Evolutionary conservation across 2,797 vertebrate genomes (phyloP).

Genomic region (Thalassophryne amazonica): DNA sequence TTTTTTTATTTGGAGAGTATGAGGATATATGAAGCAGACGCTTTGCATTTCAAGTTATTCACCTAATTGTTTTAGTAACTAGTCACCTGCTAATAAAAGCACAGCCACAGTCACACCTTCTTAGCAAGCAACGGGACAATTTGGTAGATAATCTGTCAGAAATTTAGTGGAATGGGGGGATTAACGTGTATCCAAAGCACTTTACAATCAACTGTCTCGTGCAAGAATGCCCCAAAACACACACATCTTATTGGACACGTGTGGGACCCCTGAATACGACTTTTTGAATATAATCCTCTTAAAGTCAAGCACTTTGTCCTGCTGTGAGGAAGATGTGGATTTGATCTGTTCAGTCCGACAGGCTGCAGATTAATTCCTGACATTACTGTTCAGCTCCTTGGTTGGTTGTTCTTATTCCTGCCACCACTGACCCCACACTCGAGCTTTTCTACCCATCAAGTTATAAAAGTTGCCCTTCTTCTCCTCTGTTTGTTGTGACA

Average conservation of each 20-base stretch:
- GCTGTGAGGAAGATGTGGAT: conserved; percentile 26
- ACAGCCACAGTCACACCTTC: conserved; percentile 2
- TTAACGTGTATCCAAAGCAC: conserved; percentile 21
- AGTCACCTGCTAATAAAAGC: conserved; percentile 11
- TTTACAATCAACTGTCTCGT: conserved; percentile 12
- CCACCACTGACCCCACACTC: conserved; percentile 16
- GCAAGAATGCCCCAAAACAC: conserved; percentile 8
- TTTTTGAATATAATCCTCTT: conserved; percentile 66
- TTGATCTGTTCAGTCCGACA: conserved; percentile 57
- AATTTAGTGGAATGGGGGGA: conserved; percentile 38
- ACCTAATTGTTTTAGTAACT: conserved; percentile 31
- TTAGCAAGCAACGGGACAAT: conserved; percentile 2
- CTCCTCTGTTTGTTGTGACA: not conserved
- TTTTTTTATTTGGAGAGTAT: conserved; percentile 50
- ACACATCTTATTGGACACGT: conserved; percentile 16
- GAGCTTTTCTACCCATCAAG: conserved; percentile 1
- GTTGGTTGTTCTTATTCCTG: conserved; percentile 23
- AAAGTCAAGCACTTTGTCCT: conserved; percentile 47
- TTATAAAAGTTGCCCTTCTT: not conserved
- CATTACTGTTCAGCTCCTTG: conserved; percentile 32
- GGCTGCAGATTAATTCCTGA: conserved; percentile 42
- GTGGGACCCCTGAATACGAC: conserved; percentile 24
- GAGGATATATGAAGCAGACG: conserved; percentile 50
- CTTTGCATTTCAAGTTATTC: conserved; percentile 63
- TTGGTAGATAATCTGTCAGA: conserved; percentile 46